These are phyloP conservation scores for Edolisoma coerulescens DNA, from an alignment of 2,113 vertebrate species.

Conservation along the genomic window DNA sequence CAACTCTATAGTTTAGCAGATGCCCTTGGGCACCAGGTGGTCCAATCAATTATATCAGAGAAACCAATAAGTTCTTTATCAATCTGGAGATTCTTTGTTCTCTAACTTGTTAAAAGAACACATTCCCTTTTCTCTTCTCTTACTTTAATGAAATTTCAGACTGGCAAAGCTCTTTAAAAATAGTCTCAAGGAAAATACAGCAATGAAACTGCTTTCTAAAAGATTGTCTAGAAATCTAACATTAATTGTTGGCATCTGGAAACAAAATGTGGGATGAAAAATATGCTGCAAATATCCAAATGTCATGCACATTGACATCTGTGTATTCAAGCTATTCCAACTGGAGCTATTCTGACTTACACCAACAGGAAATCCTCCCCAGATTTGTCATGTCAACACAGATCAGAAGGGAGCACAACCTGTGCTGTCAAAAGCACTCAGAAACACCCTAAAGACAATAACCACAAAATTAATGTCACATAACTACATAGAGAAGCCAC, in stretches of 20 bases:
- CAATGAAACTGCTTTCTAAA: neutral
- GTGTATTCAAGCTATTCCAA: neutral
- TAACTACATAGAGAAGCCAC: neutral
- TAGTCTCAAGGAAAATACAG: neutral
- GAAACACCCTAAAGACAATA: neutral
- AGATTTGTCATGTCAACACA: neutral
- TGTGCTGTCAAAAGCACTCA: conserved; percentile 12
- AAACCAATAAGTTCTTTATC: conserved; percentile 41
- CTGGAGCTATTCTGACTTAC: neutral
- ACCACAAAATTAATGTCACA: neutral
- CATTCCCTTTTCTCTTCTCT: neutral
- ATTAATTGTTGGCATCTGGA: neutral
- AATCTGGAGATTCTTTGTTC: neutral
- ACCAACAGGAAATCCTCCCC: neutral
- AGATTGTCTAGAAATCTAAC: neutral
- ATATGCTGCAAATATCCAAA: neutral
- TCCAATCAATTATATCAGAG: conserved; percentile 24
- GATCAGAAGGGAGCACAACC: neutral
- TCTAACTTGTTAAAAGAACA: conserved; percentile 14
- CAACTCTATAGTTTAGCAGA: conserved; percentile 48
- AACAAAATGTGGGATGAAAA: neutral
- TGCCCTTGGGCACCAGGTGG: conserved; percentile 55
- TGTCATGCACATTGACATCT: neutral
- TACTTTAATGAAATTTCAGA: conserved; percentile 24
- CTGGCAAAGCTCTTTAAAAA: neutral